Evolutionary conservation across 2,113 vertebrate genomes (phyloP), one percentile per base, ranked within the genome.

Genomic region (Benitochromis conjunctus): DNA sequence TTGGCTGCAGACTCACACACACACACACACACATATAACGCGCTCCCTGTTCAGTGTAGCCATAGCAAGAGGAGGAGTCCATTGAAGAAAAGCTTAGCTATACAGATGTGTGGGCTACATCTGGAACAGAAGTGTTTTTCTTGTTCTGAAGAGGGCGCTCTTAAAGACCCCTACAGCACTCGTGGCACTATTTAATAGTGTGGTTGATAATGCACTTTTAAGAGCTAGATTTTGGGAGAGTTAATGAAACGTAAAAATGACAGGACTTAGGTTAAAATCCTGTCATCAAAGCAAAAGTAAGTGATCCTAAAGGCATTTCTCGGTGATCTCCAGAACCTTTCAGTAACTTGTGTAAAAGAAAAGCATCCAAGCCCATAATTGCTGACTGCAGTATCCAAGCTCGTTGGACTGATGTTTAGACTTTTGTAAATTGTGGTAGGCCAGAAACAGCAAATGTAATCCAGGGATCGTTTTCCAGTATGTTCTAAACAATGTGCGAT

Each of bases 61-160:
- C 24, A 48, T 11, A 53, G 54, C 29, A 82, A 79, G 51, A 74
- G 81, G 92, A 83, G 92, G 82, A 91, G 90, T 31, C 79, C 57
- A 55, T n/a, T 74, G 55, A 19, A 85, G 76, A 79, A 46, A 34
- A 53, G 26, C 86, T 84, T 91, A 88, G 89, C 74, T 24, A 38
- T 92, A 91, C 95, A 95, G 95, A 95, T 96, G 95, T 95, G 94
- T 92, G 66, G 51, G 34, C 26, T 46, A 62, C 94, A 95, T 96
- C 95, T 96, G 96, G 94, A 89, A 41, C 62, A 11, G 21, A 11
- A 64, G 29, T 36, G 26, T 43, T 55, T 36, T 53, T 41, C 21
- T 16, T 80, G 36, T 9, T 19, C 88, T 81, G 60, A 85, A 95
- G 94, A 83, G 91, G 95, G 95, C 91, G 94, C 92, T 81, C 36